These are phyloP conservation scores for Heliothis peltigera DNA, from an alignment of 2,888 invertebrate genomes.

Conservation along the genomic window DNA sequence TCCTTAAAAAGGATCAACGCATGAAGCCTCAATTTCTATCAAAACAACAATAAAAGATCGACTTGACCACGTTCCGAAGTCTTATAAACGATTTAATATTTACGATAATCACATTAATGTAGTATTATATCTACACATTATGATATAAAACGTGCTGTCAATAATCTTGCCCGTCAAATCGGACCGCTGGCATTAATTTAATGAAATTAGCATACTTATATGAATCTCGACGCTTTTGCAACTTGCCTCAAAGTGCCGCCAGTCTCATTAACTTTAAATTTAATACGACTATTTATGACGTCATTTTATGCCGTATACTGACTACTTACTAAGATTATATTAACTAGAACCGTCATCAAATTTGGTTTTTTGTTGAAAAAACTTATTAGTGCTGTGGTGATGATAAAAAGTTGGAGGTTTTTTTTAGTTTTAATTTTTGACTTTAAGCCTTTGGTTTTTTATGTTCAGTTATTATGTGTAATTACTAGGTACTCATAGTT, in stretches of 20 bases:
- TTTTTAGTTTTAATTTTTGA: conserved; percentile 43
- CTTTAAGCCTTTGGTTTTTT: conserved; percentile 37
- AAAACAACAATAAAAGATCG: conserved; percentile 8
- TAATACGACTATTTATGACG: conserved; percentile 71
- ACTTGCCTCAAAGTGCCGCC: conserved; percentile 62
- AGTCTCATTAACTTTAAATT: conserved; percentile 66
- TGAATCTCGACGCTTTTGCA: conserved; percentile 65
- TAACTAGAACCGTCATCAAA: conserved; percentile 49
- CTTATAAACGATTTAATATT: conserved; percentile 49
- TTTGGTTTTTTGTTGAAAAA: conserved; percentile 44
- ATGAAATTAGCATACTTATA: conserved; percentile 73
- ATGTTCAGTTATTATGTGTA: conserved; percentile 32
- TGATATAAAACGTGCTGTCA: conserved; percentile 59
- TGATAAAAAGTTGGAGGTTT: conserved; percentile 48
- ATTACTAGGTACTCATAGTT: conserved; percentile 43
- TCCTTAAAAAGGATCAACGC: no score
- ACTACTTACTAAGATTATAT: conserved; percentile 69
- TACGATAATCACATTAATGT: conserved; percentile 52
- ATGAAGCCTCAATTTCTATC: not conserved
- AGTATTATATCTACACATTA: conserved; percentile 48
- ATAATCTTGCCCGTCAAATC: conserved; percentile 66
- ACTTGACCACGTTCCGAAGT: conserved; percentile 14
- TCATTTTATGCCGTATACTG: conserved; percentile 65
- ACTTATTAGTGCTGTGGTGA: conserved; percentile 49
- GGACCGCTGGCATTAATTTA: conserved; percentile 65